Conservation (phyloP, 2,113 vertebrate genomes). For the Macaca nemestrina region DNA sequence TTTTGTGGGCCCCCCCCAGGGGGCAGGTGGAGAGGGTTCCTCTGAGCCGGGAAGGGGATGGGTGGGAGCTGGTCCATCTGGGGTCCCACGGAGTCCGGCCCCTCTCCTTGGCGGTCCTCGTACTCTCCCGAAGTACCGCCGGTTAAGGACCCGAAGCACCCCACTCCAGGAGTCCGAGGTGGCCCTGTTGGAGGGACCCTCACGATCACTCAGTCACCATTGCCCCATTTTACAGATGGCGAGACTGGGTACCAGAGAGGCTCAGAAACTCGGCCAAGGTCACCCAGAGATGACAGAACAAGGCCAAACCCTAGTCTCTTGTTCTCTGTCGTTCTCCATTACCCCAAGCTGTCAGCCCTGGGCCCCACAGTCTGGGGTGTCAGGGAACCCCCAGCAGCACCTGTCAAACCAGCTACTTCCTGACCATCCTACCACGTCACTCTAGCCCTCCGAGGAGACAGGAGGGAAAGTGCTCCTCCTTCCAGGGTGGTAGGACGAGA, state of each 20-base stretch:
- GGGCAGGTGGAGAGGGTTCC: conserved; percentile 38
- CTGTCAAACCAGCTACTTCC: not conserved
- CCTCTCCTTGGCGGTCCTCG: not conserved
- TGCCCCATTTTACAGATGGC: not conserved
- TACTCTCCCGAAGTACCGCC: not conserved
- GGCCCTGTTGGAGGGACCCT: not conserved
- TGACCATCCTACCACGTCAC: not conserved
- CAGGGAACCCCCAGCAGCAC: too few species aligned
- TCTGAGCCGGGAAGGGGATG: not conserved
- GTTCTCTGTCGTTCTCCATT: not conserved
- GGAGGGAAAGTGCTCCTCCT: not conserved
- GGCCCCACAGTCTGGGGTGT: too few species aligned
- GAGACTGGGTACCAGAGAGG: not conserved
- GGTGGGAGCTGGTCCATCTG: not conserved
- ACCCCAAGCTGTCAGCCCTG: not conserved
- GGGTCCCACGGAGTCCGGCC: not conserved
- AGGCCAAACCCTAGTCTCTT: not conserved
- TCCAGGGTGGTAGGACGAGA: not conserved
- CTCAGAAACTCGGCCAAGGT: not conserved
- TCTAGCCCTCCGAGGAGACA: not conserved
- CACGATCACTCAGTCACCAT: not conserved
- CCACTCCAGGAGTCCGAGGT: not conserved
- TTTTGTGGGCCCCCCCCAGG: not conserved
- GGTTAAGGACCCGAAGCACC: not conserved
- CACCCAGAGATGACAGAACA: not conserved